Evolutionary conservation across 1,140 invertebrate genomes (phyloP), one percentile per base, ranked within the genome.

Genomic region (Drosophila sproati): DNA sequence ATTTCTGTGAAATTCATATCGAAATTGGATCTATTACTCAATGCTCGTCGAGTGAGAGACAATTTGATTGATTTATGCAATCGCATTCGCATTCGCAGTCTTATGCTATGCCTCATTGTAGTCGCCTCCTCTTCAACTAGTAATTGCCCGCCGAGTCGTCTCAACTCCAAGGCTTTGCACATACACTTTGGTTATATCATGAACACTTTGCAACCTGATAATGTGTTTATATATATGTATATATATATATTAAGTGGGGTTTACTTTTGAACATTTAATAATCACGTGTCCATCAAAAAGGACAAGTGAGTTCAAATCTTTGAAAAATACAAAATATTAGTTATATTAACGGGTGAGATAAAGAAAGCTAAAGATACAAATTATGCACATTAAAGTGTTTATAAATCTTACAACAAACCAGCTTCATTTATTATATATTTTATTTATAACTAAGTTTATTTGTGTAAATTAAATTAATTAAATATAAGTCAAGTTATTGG

Each of bases 11-110:
- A 78, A 72, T 89, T 90, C 85, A 89, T 89, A 89, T 89, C 85
- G 86, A 90, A 89, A 89, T 89, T 89, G 86, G 78, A 90, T 90
- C 85, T 89, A 89, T 89, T 89, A 90, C 85, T 81, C 85, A 89
- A 89, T 89, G 80, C 51, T 67, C 80, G 59, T 60, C 77, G 75
- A 85, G 80, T 85, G 80, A 81, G 80, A 86, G 81, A 85, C 85
- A 89, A 89, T 90, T 89, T 89, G 85, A 89, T 89, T 89, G 85
- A 89, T 89, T 89, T 89, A 89, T 90, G 85, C 85, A 89, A 89
- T 89, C 75, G 67, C 55, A 45, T 56, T 69, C 57, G 78, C 41
- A 45, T 32, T 50, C 12, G 28, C 55, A 37, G 34, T 68, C 64
- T 54, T 52, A 59, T 87, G 62, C 66, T 62, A 66, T 41, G 8